A percentile compares a stretch with the other conserved stretches of the same genome.
phyloP scores from a whole-genome alignment of 2,888 invertebrate genomes.

The Amphimallon solstitiale region DNA sequence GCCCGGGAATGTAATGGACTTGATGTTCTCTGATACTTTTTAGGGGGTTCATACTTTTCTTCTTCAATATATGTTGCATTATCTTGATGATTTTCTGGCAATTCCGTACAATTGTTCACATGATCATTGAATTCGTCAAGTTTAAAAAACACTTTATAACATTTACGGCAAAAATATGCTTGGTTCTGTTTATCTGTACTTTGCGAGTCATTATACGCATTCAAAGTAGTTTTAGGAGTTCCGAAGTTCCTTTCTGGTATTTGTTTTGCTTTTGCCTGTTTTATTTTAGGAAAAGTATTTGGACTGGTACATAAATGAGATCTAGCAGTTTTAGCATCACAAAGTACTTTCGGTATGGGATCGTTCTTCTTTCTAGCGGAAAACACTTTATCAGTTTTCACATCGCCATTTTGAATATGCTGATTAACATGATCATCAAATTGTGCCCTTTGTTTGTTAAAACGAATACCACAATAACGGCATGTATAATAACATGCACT shows the following conservation, averaged over 20 bases:
- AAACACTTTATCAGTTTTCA: constrained; percentile 56
- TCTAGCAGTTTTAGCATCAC: constrained; percentile 37
- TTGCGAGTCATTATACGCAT: constrained; percentile 32
- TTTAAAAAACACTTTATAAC: constrained; percentile 62
- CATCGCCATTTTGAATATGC: constrained; percentile 54
- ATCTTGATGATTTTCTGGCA: constrained; percentile 49
- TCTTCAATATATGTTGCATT: constrained; percentile 2
- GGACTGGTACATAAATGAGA: constrained; percentile 5
- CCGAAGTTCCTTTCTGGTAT: constrained; percentile 43
- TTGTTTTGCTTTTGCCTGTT: constrained; percentile 53
- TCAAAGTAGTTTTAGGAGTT: constrained; percentile 21
- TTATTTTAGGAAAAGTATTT: constrained; percentile 41
- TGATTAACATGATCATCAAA: constrained; percentile 57
- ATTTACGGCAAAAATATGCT: constrained; percentile 62
- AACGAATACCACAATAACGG: constrained; percentile 60
- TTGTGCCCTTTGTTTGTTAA: constrained; percentile 59
- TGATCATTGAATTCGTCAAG: constrained; percentile 62
- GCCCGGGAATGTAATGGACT: constrained; percentile 32
- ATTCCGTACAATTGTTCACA: constrained; percentile 54
- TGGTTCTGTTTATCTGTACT: constrained; percentile 55
- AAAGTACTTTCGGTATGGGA: constrained; percentile 44
- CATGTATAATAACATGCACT: constrained; percentile 61
- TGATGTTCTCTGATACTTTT: constrained; percentile 24
- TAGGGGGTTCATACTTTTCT: constrained; percentile 34
- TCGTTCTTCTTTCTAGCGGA: constrained; percentile 47